A percentile compares a stretch with the other conserved stretches of the same genome.
Conservation (phyloP, 2,113 vertebrate genomes). For the Ceyx melanurus region DNA sequence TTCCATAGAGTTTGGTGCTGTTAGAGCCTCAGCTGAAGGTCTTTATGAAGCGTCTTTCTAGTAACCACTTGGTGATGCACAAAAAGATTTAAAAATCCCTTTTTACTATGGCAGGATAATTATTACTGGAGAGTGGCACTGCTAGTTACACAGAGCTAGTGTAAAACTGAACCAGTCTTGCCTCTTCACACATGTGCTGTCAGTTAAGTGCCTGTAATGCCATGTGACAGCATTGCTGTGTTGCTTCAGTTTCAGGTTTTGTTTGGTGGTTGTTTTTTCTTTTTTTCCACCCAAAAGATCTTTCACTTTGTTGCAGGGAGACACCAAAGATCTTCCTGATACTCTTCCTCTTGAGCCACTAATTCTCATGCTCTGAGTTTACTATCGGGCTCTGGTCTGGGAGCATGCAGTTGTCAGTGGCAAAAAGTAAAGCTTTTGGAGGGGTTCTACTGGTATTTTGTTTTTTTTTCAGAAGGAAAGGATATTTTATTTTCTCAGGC, state of each 20-base stretch:
- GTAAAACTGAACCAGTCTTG: not conserved
- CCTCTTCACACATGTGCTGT: not conserved
- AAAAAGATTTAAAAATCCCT: not conserved
- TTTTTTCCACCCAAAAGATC: not conserved
- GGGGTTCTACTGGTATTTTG: not conserved
- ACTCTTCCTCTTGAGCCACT: not conserved
- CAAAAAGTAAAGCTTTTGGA: not conserved
- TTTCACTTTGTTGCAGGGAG: not conserved
- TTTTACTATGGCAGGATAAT: not conserved
- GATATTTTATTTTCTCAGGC: not conserved
- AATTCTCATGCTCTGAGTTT: not conserved
- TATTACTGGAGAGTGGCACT: not conserved
- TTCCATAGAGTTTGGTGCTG: fast-evolving
- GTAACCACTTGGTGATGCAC: not conserved
- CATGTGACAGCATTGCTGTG: not conserved
- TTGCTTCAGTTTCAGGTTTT: not conserved
- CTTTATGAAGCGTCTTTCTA: not conserved
- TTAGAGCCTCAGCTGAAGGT: not conserved
- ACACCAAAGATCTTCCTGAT: not conserved
- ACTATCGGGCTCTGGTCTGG: not conserved
- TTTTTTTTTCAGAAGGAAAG: not conserved
- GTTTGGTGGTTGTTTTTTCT: not conserved
- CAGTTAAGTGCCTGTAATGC: not conserved
- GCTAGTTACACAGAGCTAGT: not conserved
- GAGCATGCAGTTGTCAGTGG: not conserved